phyloP scores from a whole-genome alignment of 1,140 invertebrate genomes.

The Cyrtorhinus lividipennis region DNA sequence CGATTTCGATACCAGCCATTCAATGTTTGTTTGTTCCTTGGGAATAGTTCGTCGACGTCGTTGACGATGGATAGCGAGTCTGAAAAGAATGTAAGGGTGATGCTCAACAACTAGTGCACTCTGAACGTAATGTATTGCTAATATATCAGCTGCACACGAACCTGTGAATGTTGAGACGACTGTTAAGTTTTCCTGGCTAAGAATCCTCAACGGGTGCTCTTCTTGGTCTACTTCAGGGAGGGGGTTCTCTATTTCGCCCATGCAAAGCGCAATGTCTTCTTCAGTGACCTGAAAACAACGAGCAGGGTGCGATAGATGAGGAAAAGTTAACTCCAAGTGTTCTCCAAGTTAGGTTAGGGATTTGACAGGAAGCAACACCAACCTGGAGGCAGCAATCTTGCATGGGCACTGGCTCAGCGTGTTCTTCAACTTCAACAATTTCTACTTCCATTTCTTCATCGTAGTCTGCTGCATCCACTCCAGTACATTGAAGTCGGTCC shows the following conservation, averaged over 20 bases:
- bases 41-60: slow-evolving; percentile 45
- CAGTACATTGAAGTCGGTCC: slow-evolving; percentile 21
- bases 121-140: neutral
- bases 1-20: slow-evolving; percentile 12
- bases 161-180: slow-evolving; percentile 72
- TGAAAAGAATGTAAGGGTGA: slow-evolving; percentile 24
- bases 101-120: neutral
- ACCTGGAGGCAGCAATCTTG: slow-evolving; percentile 65
- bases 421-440: slow-evolving; percentile 68
- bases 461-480: slow-evolving; percentile 17
- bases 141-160: no score
- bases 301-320: no score
- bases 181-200: slow-evolving; percentile 80
- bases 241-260: slow-evolving; percentile 56
- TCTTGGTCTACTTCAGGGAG: slow-evolving; percentile 53
- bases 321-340: no score
- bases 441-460: slow-evolving; percentile 60
- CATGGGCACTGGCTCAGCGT: slow-evolving; percentile 61
- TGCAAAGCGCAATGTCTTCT: slow-evolving; percentile 76
- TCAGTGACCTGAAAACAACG: slow-evolving; percentile 50
- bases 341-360: no score
- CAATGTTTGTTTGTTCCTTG: slow-evolving; percentile 20
- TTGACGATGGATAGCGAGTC: slow-evolving; percentile 64
- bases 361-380: no score
- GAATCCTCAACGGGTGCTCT: slow-evolving; percentile 68